Evolutionary conservation across 2,113 vertebrate species (phyloP).

Genomic region (Hippocampus zosterae): DNA sequence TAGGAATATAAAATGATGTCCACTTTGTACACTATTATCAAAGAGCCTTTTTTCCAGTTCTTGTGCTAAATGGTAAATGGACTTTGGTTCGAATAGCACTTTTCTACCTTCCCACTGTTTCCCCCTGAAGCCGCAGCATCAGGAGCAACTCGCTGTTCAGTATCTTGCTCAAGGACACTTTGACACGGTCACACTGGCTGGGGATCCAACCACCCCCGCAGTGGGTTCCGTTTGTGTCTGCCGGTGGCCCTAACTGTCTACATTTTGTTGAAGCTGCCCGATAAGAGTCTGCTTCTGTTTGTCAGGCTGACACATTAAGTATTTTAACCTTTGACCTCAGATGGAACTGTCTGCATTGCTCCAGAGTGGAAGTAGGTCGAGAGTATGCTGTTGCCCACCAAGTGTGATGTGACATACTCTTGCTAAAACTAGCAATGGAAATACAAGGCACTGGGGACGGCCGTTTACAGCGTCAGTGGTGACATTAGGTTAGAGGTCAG

Average conservation of each 20-base stretch:
- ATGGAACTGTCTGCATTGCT: slow-evolving; percentile 11
- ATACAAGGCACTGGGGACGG: slow-evolving; percentile 34
- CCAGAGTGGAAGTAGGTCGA: background rate
- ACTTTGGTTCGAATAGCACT: too few relatives aligned
- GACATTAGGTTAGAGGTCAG: slow-evolving; percentile 29
- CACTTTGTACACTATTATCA: too few relatives aligned
- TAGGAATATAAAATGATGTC: too few relatives aligned
- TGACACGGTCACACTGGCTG: too few relatives aligned
- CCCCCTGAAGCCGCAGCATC: too few relatives aligned
- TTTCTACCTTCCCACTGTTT: too few relatives aligned
- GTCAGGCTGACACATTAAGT: slow-evolving; percentile 11
- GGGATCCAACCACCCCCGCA: too few relatives aligned
- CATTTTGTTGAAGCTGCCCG: background rate
- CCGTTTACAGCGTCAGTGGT: slow-evolving; percentile 32
- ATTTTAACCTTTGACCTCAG: slow-evolving; percentile 41
- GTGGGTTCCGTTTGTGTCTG: background rate
- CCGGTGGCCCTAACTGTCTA: background rate
- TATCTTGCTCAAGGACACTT: too few relatives aligned
- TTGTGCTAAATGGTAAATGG: too few relatives aligned
- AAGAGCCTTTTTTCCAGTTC: too few relatives aligned
- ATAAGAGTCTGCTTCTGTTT: slow-evolving; percentile 10
- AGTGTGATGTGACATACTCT: slow-evolving; percentile 54
- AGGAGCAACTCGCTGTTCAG: too few relatives aligned
- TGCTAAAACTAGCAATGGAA: slow-evolving; percentile 66
- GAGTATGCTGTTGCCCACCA: slow-evolving; percentile 33